Percentiles rank a stretch among this genome's conserved stretches.
phyloP scores from a whole-genome alignment of 1,140 invertebrate species.

The Aethina tumida region DNA sequence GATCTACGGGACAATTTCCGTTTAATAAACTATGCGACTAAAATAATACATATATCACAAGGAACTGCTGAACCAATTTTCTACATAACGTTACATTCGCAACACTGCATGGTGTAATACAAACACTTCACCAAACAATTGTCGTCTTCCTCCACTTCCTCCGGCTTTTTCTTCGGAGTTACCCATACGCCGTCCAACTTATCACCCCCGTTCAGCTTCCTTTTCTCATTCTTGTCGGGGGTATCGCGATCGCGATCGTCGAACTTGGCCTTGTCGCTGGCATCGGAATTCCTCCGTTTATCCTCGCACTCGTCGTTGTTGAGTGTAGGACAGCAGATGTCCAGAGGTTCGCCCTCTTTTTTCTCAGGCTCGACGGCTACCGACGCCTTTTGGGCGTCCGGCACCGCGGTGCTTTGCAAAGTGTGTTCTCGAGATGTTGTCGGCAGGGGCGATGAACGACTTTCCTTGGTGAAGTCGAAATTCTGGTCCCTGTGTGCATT shows the following conservation, averaged over 20 bases:
- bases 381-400: neutral
- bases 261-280: neutral
- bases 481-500: neutral
- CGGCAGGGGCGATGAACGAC: neutral
- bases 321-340: neutral
- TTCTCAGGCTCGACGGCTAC: neutral
- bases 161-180: constrained; percentile 12
- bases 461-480: constrained; percentile 2
- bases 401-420: neutral
- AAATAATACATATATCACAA: no score
- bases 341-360: neutral
- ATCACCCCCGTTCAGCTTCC: constrained; percentile 3
- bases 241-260: neutral
- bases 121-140: constrained; percentile 27
- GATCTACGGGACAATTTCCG: no score
- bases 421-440: neutral
- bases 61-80: no score
- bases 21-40: no score
- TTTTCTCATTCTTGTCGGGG: no score
- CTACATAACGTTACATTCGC: constrained; percentile 27
- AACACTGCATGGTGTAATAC: constrained; percentile 29
- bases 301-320: neutral
- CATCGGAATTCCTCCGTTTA: neutral
- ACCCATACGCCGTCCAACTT: constrained; percentile 21
- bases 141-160: constrained; percentile 22